Percentiles rank a stretch among this genome's conserved stretches.
Conservation (phyloP, 2,888 invertebrate species). For the Tipula helvola region DNA sequence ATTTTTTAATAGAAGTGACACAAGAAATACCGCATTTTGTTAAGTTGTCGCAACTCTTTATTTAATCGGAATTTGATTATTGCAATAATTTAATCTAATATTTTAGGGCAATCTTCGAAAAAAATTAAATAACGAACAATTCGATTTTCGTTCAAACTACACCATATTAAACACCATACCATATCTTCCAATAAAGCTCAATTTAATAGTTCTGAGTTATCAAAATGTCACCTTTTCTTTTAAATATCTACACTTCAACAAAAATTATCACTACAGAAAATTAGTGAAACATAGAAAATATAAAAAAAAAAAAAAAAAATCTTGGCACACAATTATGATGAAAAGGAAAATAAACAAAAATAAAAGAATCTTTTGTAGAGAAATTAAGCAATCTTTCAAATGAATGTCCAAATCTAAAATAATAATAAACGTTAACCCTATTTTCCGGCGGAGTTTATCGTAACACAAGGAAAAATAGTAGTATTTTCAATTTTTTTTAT, state of each 20-base stretch:
- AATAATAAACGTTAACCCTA: background rate
- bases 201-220: background rate
- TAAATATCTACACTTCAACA: background rate
- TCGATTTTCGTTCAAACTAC: no score
- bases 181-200: background rate
- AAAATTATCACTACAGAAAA: background rate
- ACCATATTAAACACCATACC: no score
- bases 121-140: no score
- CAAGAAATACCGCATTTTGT: no score
- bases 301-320: background rate
- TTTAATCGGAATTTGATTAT: no score
- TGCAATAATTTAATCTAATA: no score
- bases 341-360: background rate
- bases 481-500: background rate
- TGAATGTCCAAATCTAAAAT: background rate
- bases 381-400: background rate
- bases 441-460: background rate
- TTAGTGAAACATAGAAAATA: background rate
- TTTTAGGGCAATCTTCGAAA: no score
- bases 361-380: background rate
- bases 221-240: background rate
- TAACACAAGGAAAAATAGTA: background rate
- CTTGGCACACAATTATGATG: background rate
- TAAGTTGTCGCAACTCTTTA: no score
- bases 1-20: no score